Evolutionary conservation across 2,797 vertebrate species (phyloP), one percentile per base, ranked within the genome.

Genomic region (Gymnopithys bicolor): DNA sequence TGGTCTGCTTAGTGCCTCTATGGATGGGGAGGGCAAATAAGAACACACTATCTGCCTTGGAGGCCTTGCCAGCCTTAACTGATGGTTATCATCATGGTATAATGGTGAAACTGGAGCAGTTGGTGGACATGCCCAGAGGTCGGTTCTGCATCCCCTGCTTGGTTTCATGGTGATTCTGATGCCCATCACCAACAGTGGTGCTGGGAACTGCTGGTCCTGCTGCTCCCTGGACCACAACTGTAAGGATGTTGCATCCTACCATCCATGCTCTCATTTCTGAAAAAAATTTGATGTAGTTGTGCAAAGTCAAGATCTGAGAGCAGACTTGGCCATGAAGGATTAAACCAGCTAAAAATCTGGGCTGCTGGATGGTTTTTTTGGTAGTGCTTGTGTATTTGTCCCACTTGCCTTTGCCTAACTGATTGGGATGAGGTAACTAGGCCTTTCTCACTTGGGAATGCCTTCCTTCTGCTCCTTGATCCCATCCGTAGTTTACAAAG

Each of bases 401-500:
- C 33, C 35, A 11, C 22, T 89, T 60, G 48, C 18, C 7, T 88
- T 79, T 85, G 13, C 56, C 43, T 41, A 13, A 51, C 4, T 0
- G 0, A 8, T 5, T 88, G 33, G 37, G 66, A 48, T 64, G 64
- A 62, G 5, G 5, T 24, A 63, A 12, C 71, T 16, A 5, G 46
- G 69, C 19, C 60, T 37, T 78, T 59, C 82, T 87, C 68, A 76
- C 62, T 4, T 2, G 3, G 69, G 41, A 45, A 35, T 22, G 37
- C 39, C 46, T 78, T 35, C 43, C 30, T 66, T 81, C 64, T 87
- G 59, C 76, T 39, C 62, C 90, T 85, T 51, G 67, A 64, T 56
- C 84, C 66, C 30, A 19, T 4, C 67, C 30, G 63, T 89, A 99
- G 99, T 96, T 97, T 99, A 92, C 98, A 99, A 94, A 99, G 98